Evolutionary conservation across 1,140 invertebrate genomes (phyloP).

Genomic region (Caenorhabditis inopinata): DNA sequence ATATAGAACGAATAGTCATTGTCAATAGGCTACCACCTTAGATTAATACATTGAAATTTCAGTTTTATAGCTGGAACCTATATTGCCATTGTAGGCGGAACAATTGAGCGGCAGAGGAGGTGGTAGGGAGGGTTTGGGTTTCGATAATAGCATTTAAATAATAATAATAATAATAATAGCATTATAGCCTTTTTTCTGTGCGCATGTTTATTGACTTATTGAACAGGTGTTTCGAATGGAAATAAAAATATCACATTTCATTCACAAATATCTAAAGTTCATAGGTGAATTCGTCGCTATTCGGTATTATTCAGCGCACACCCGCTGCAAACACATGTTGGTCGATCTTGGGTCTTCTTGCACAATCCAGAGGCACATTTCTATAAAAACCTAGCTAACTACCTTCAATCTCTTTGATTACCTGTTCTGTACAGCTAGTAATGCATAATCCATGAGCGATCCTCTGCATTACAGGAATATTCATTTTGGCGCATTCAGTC

Average conservation of each 20-base stretch:
- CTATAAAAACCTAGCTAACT: too few relatives aligned
- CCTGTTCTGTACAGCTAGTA: not conserved
- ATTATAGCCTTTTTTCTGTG: not conserved
- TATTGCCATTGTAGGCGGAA: not conserved
- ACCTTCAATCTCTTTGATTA: not conserved
- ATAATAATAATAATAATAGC: not conserved
- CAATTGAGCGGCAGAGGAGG: too few relatives aligned
- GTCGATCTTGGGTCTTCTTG: not conserved
- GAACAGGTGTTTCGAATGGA: not conserved
- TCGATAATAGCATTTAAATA: not conserved
- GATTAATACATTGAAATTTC: not conserved
- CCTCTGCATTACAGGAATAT: not conserved
- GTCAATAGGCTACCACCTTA: not conserved
- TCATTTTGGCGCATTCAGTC: not conserved
- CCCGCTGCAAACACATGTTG: not conserved
- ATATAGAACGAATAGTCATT: not conserved
- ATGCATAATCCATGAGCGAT: not conserved
- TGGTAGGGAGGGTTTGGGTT: not conserved
- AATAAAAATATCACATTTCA: not conserved
- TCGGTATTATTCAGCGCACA: too few relatives aligned
- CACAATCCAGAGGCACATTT: not conserved
- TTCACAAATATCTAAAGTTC: not conserved
- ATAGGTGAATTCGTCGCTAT: too few relatives aligned
- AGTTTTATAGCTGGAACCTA: not conserved
- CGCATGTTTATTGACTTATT: conserved; percentile 10